Base-by-base conservation (phyloP, 2,888 invertebrate species). In the Chymomyza procnemis region DNA sequence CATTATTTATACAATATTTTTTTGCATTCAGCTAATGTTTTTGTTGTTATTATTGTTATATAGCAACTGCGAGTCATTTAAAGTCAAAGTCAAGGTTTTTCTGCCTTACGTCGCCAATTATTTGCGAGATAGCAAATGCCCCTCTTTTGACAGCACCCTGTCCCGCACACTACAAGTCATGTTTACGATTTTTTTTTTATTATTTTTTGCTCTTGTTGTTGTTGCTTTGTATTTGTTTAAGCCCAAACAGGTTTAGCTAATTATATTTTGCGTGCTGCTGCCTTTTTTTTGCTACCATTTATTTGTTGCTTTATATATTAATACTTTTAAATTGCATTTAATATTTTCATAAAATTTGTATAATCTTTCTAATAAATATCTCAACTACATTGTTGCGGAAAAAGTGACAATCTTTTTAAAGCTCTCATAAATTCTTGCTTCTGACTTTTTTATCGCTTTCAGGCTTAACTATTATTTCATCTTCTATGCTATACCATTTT, bases 31-130 rank as follows among this genome's bases (percentile, higher is more conserved):
- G 50, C 68, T 72, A 66, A 57, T 66, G 66, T 65, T 48, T 48
- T 19, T 61, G 67, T 5, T 61, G 48, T 64, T 48, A 50, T 21
- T 58, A 34, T 21, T 58, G 65, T 48, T 60, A 59, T 41, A 19
- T 21, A 14, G 54, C 19, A 6, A 54, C 67, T 64, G 73, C 82
- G 88, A 90, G 91, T 91, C 90, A 91, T 79, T 88, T 89, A 88
- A 90, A 91, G 91, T 91, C 91, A 91, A 90, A 91, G 91, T 90
- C 91, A 91, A 91, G 91, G 91, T 88, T 89, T 88, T 88, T 78
- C 81, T 87, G 89, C 89, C 87, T 89, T 82, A 87, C 85, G 84
- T 87, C 84, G 81, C 85, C 81, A 82, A 82, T 82, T 84, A 82
- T 77, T 66, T 75, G 52, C 64, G 61, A 71, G 69, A 68, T 72